Percentiles rank a stretch among this genome's conserved stretches.
Evolutionary conservation across 2,797 vertebrate species (phyloP).

Genomic region (Sphenopsis melanotis): DNA sequence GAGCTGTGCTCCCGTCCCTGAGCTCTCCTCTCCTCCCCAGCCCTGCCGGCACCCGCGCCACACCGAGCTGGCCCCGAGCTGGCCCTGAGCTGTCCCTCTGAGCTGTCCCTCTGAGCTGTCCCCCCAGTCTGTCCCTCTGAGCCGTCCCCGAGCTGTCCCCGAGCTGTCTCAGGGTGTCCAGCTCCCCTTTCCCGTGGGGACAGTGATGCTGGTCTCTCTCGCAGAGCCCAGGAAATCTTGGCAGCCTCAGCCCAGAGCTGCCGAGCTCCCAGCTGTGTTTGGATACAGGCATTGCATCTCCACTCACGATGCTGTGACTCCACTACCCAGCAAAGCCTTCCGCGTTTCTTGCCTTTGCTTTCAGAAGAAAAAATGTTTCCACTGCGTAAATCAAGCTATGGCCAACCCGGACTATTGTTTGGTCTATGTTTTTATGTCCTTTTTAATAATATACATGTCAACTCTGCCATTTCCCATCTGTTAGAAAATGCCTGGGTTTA

Average conservation of each 20-base stretch:
- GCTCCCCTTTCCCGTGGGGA: not conserved
- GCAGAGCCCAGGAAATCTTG: not conserved
- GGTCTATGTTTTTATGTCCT: conserved; percentile 28
- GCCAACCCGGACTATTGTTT: not conserved
- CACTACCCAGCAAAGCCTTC: not conserved
- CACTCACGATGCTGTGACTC: rapidly evolving
- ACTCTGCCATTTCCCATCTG: not conserved
- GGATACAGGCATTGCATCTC: not conserved
- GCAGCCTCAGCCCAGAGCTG: not conserved
- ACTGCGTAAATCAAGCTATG: not conserved
- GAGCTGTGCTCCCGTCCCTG: not conserved
- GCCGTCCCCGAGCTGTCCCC: not conserved
- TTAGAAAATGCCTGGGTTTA: not conserved
- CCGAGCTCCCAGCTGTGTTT: not conserved
- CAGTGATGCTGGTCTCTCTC: rapidly evolving
- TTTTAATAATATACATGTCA: not conserved
- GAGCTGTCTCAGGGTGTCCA: not conserved
- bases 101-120: no score
- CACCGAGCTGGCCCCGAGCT: rapidly evolving
- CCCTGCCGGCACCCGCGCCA: rapidly evolving
- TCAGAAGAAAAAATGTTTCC: conserved; percentile 16
- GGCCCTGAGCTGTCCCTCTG: not conserved
- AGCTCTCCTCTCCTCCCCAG: not conserved
- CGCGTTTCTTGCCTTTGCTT: not conserved
- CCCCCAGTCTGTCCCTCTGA: not conserved